Conservation (phyloP, 2,888 invertebrate genomes). For the Netelia fuscicornis region DNA sequence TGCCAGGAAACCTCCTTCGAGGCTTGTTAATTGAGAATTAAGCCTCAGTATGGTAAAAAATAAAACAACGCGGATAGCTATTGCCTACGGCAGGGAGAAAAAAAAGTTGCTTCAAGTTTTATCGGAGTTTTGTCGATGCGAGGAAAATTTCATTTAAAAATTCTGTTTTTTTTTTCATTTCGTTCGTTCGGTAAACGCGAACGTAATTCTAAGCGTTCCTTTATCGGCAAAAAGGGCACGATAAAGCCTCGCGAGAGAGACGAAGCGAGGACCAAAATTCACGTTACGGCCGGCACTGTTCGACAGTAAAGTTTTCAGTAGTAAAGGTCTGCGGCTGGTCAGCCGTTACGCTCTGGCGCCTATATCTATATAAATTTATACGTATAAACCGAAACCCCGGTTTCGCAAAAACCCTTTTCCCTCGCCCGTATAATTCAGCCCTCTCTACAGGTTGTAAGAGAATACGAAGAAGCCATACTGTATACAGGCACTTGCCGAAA, state of each 20-base stretch:
- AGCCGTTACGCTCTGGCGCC: background rate
- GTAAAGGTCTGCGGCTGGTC: conserved; percentile 32
- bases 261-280: conserved; percentile 14
- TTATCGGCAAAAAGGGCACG: conserved; percentile 32
- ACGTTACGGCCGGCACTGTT: conserved; percentile 3
- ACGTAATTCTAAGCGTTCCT: conserved; percentile 31
- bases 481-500: conserved; percentile 53
- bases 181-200: background rate
- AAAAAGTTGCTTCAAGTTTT: conserved; percentile 19
- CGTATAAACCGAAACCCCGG: conserved; percentile 34
- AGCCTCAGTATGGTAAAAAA: conserved; percentile 29
- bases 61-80: background rate
- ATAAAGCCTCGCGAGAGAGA: conserved; percentile 6
- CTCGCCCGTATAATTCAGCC: conserved; percentile 55
- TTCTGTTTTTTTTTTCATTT: too few species aligned
- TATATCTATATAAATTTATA: conserved; percentile 27
- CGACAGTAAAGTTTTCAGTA: conserved; percentile 12
- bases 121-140: conserved; percentile 33
- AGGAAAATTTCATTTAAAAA: background rate
- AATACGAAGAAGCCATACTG: conserved; percentile 54
- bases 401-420: conserved; percentile 43
- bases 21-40: conserved; percentile 45
- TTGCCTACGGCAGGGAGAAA: background rate
- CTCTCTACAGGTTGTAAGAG: conserved; percentile 40
- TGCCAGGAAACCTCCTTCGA: conserved; percentile 16